phyloP scores from a whole-genome alignment of 2,797 vertebrate genomes.

The Pseudochromis fuscus region DNA sequence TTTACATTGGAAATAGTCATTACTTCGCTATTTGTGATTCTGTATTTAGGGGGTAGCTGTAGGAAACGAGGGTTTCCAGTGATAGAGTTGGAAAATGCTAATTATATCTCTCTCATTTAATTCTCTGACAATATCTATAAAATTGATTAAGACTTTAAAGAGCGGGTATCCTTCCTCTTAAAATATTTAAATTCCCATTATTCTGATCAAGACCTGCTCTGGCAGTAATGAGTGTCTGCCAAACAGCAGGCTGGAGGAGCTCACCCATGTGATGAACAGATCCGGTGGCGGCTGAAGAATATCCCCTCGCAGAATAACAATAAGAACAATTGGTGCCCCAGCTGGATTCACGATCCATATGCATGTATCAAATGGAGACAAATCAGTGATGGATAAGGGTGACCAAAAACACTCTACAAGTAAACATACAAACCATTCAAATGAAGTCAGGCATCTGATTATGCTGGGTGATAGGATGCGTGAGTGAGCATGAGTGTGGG shows the following conservation, averaged over 20 bases:
- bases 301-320: conserved; percentile 43
- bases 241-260: conserved; percentile 57
- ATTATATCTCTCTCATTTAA: conserved; percentile 71
- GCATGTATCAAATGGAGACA: conserved; percentile 31
- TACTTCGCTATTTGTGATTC: conserved; percentile 37
- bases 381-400: conserved; percentile 49
- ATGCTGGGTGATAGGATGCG: conserved; percentile 35
- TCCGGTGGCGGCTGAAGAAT: conserved; percentile 20
- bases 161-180: conserved; percentile 65
- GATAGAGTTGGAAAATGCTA: conserved; percentile 48
- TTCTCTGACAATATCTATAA: conserved; percentile 67
- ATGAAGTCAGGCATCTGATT: conserved; percentile 43
- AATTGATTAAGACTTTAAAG: conserved; percentile 75
- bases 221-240: conserved; percentile 65
- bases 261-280: conserved; percentile 59
- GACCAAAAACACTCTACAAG: conserved; percentile 32
- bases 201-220: conserved; percentile 70
- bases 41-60: conserved; percentile 55
- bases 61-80: conserved; percentile 35
- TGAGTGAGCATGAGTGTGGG: conserved; percentile 25
- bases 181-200: conserved; percentile 79
- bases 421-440: conserved; percentile 42
- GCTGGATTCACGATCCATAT: conserved; percentile 36
- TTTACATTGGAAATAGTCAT: conserved; percentile 41
- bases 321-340: conserved; percentile 34